These are phyloP conservation scores for Characodon lateralis DNA, from an alignment of 2,797 vertebrate species.

Conservation along the genomic window DNA sequence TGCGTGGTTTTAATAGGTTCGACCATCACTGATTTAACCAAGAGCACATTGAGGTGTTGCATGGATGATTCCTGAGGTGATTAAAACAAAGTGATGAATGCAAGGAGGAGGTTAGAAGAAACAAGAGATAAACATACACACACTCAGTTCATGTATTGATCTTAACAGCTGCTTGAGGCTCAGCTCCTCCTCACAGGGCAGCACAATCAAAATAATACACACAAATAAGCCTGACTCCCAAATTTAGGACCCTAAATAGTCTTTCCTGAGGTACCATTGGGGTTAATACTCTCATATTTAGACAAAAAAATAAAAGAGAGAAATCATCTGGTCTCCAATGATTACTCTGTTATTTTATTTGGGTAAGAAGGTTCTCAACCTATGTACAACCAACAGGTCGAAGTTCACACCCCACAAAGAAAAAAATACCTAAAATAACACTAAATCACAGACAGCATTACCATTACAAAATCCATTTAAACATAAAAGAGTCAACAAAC, in stretches of 20 bases:
- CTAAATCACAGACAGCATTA: background rate
- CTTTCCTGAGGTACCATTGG: background rate
- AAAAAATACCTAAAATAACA: background rate
- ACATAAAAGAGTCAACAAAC: background rate
- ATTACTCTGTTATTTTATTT: background rate
- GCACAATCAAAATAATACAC: conserved; percentile 10
- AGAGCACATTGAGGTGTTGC: background rate
- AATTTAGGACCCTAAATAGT: background rate
- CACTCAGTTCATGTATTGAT: conserved; percentile 68
- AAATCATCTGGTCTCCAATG: background rate
- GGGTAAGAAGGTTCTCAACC: background rate
- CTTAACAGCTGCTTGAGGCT: conserved; percentile 64
- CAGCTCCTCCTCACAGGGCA: background rate
- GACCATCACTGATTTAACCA: conserved; percentile 24
- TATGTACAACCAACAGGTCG: background rate
- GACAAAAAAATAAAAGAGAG: background rate
- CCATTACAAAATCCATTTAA: background rate
- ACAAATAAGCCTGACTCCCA: background rate
- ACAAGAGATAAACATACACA: conserved; percentile 16
- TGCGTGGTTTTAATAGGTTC: conserved; percentile 42
- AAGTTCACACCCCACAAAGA: background rate
- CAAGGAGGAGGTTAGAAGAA: conserved; percentile 7
- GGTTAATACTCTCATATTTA: background rate
- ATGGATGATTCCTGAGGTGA: conserved; percentile 12
- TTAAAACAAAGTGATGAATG: conserved; percentile 19